Evolutionary conservation across 2,797 vertebrate genomes (phyloP).

Genomic region (Steatocranus sp.): DNA sequence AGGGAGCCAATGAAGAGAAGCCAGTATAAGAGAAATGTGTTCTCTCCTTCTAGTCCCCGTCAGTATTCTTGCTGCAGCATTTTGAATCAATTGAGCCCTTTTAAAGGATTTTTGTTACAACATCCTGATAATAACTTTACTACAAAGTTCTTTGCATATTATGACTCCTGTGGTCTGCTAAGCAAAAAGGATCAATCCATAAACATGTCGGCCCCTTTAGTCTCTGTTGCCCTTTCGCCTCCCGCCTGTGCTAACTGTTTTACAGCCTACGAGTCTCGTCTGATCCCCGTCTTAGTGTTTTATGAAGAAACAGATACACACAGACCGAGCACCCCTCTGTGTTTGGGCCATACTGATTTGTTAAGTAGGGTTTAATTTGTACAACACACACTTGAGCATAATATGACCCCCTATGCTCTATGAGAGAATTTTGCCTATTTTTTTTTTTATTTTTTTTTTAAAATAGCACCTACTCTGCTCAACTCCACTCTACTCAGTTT

Average conservation of each 20-base stretch:
- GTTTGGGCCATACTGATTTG: not conserved
- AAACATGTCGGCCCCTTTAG: not conserved
- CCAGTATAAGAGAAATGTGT: not conserved
- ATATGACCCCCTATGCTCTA: not conserved
- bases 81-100: not conserved
- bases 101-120: not conserved
- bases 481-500: not conserved
- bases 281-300: not conserved
- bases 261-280: not conserved
- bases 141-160: not conserved
- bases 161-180: not conserved
- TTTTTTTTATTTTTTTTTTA: not conserved
- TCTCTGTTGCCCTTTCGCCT: not conserved
- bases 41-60: not conserved
- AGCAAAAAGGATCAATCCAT: not conserved
- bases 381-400: not conserved
- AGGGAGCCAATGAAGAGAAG: not conserved
- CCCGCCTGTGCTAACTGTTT: not conserved
- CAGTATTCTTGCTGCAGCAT: not conserved
- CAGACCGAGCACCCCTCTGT: not conserved
- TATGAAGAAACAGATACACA: not conserved
- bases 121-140: not conserved
- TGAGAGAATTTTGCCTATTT: not conserved
- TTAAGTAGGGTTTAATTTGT: not conserved
- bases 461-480: not conserved